Percentiles rank a stretch among this genome's conserved stretches.
These are phyloP conservation scores for Cynocephalus volans DNA, from an alignment of 2,113 vertebrate species.

Conservation along the genomic window DNA sequence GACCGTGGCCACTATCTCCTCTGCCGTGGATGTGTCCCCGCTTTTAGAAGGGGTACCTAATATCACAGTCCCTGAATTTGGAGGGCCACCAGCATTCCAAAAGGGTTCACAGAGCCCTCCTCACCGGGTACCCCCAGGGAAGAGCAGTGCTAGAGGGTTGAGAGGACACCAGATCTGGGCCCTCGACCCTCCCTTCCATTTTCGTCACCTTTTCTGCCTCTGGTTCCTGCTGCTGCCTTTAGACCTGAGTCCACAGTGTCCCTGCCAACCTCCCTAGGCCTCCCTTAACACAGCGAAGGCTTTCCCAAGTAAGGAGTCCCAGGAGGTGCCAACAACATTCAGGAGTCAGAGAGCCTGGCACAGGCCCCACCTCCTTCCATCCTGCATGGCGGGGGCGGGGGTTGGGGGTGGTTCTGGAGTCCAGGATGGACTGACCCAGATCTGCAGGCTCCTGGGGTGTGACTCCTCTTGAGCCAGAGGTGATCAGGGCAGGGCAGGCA, in stretches of 20 bases:
- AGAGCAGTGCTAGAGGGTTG: not conserved
- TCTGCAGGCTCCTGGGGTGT: not conserved
- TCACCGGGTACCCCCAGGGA: not conserved
- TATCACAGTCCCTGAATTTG: not conserved
- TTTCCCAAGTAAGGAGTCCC: not conserved
- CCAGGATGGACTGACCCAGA: not conserved
- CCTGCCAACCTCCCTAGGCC: not conserved
- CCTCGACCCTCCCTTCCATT: not conserved
- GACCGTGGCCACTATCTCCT: constrained; percentile 68
- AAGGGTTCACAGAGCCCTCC: not conserved
- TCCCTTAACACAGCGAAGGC: not conserved
- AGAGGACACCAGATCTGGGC: not conserved
- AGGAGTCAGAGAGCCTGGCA: not conserved
- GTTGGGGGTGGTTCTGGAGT: not conserved
- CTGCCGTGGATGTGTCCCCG: constrained; percentile 21
- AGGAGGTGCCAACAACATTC: not conserved
- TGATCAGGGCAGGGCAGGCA: no score
- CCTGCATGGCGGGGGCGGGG: no score
- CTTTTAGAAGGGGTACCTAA: constrained; percentile 54
- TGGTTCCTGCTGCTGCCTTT: not conserved
- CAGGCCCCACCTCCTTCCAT: not conserved
- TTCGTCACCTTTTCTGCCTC: not conserved
- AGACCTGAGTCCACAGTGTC: not conserved
- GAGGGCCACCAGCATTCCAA: not conserved
- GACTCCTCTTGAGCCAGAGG: not conserved